These are phyloP conservation scores for Mastomys coucha DNA, from an alignment of 2,113 vertebrate species.

Conservation along the genomic window DNA sequence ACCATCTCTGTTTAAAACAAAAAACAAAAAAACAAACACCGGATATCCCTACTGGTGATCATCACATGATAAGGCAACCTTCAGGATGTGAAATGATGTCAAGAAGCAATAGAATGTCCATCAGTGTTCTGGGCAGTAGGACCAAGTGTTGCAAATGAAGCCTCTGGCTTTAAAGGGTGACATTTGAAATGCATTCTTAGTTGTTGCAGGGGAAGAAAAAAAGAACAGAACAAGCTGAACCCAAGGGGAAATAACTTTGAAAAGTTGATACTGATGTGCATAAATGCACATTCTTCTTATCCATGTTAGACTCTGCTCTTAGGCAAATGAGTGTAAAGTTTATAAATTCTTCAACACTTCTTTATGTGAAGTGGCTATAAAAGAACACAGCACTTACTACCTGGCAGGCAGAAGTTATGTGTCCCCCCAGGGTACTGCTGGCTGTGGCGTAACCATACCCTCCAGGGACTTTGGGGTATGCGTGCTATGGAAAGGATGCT, in stretches of 20 bases:
- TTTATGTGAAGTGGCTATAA: background rate
- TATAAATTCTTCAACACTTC: background rate
- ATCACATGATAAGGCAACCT: constrained; percentile 73
- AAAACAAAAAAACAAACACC: no score
- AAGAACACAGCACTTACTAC: background rate
- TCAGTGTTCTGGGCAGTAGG: constrained; percentile 16
- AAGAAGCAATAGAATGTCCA: background rate
- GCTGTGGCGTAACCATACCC: no score
- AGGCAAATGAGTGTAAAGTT: background rate
- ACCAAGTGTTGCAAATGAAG: constrained; percentile 75
- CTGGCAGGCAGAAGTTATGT: background rate
- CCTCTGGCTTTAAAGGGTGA: constrained; percentile 42
- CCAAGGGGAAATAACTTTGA: background rate
- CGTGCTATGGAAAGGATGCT: background rate
- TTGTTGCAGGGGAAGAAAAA: background rate
- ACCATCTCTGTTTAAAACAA: background rate
- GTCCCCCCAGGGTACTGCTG: no score
- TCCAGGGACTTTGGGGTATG: background rate
- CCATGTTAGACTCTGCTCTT: background rate
- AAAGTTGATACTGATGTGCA: rapidly evolving
- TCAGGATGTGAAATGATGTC: constrained; percentile 15
- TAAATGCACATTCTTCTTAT: background rate
- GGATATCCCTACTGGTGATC: constrained; percentile 74
- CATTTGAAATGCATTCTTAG: constrained; percentile 71
- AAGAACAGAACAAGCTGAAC: background rate